Evolutionary conservation across 2,113 vertebrate species (phyloP).

Genomic region (Cricetomys ansorgei): DNA sequence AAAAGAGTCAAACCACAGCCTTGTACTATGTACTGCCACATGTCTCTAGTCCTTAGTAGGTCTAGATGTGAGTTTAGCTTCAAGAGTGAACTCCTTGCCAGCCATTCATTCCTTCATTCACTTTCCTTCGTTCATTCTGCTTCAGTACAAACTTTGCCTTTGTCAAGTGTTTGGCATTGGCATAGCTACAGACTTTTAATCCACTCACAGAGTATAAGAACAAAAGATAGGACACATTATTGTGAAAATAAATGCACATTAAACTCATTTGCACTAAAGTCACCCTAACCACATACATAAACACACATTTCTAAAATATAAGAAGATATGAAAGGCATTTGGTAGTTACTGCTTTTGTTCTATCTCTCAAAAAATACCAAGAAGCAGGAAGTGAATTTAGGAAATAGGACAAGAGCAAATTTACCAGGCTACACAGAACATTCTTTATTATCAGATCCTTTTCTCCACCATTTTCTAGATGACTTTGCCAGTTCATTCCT

Average conservation of each 20-base stretch:
- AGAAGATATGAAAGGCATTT: neutral
- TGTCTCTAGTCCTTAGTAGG: neutral
- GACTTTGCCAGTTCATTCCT: neutral
- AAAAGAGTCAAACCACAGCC: neutral
- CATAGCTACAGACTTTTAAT: neutral
- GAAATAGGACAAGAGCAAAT: neutral
- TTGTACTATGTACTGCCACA: accelerated
- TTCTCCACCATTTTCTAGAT: neutral
- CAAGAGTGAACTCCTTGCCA: neutral
- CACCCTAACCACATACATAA: neutral
- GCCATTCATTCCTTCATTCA: neutral
- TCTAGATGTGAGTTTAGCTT: neutral
- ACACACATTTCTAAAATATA: neutral
- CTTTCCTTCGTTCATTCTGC: too few species aligned
- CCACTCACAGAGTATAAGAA: neutral
- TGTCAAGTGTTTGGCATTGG: neutral
- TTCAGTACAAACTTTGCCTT: neutral
- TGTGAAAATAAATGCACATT: neutral
- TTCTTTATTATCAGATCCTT: neutral
- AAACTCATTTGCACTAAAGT: neutral
- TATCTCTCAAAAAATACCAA: neutral
- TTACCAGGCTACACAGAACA: neutral
- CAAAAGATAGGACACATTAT: neutral
- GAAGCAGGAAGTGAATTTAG: neutral
- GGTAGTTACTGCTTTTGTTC: neutral